Conservation (phyloP, 2,113 vertebrate genomes). For the Poeciliopsis retropinna region DNA sequence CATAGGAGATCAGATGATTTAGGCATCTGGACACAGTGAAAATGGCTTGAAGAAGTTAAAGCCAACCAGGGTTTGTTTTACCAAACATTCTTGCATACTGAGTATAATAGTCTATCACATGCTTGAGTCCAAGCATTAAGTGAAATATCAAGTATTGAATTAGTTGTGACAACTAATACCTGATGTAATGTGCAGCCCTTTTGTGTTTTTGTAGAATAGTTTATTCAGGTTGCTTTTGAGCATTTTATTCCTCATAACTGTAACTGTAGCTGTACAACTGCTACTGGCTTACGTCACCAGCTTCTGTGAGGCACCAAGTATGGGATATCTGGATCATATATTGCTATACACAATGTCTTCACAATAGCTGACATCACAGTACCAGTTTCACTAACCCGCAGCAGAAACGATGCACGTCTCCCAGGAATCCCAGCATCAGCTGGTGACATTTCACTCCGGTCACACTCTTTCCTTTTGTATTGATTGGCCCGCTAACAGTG, state of each 20-base stretch:
- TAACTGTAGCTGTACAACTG: background rate
- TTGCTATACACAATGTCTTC: background rate
- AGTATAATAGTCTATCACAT: too few species aligned
- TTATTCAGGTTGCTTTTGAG: background rate
- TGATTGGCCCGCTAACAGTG: slow-evolving; percentile 3
- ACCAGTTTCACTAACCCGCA: background rate
- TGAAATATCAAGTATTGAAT: background rate
- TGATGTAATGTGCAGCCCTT: background rate
- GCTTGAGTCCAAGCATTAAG: too few species aligned
- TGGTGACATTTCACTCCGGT: slow-evolving; percentile 37
- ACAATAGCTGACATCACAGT: background rate
- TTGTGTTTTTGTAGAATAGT: background rate
- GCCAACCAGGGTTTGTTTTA: too few species aligned
- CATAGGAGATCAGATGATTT: too few species aligned
- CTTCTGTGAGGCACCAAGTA: background rate
- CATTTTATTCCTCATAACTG: background rate
- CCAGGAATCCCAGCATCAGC: slow-evolving; percentile 13
- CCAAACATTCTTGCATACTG: too few species aligned
- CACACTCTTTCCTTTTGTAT: slow-evolving; percentile 27
- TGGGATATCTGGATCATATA: background rate
- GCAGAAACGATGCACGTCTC: background rate
- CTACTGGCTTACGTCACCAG: too few species aligned
- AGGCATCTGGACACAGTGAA: too few species aligned
- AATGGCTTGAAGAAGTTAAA: too few species aligned
- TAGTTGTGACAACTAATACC: background rate